Evolutionary conservation across 2,113 vertebrate genomes (phyloP), one percentile per base, ranked within the genome.

Genomic region (Toxotes jaculatrix): DNA sequence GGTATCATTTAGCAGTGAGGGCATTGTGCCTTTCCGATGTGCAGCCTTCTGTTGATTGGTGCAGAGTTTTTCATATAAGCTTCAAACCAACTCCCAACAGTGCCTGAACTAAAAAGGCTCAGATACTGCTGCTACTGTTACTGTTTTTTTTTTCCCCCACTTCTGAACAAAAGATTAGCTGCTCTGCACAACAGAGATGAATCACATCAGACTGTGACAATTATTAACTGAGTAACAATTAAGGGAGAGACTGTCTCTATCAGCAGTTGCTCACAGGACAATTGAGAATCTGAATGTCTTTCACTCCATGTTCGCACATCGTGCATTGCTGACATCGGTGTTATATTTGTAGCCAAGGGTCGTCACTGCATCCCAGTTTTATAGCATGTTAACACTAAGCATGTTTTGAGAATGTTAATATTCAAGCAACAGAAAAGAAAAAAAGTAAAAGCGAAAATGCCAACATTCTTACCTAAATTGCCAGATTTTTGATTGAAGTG

Each of bases 1-100:
- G 70, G 85, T 80, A 74, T 74, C 69, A 57, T 76, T 83, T 55
- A 31, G 55, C 63, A 79, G 59, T 11, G 34, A 75, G 62, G 40
- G 21, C 40, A 70, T 13, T 74, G 55, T 73, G 57, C 40, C 51
- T 78, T 49, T 87, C 60, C 43, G 23, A 59, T 61, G 64, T 68
- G 32, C n/a, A 70, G 7, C 82, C 67, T 67, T 71, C 27, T 75
- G 53, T 27, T 80, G 60, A 82, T 62, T 88, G 45, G 34, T 77
- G 51, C n/a, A 1, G 75, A 71, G 55, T 23, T 43, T 43, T 73
- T 78, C 16, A 6, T 56, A n/a, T 38, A 21, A 59, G 47, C 59
- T 63, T 86, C 49, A 65, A 69, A 75, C 47, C 11, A 51, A 47
- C 21, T 47, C 40, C 14, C 38, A 61, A 23, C 5, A 7, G 42